These are phyloP conservation scores for Parthenolecanium corni DNA, from an alignment of 2,888 invertebrate genomes.

Conservation along the genomic window DNA sequence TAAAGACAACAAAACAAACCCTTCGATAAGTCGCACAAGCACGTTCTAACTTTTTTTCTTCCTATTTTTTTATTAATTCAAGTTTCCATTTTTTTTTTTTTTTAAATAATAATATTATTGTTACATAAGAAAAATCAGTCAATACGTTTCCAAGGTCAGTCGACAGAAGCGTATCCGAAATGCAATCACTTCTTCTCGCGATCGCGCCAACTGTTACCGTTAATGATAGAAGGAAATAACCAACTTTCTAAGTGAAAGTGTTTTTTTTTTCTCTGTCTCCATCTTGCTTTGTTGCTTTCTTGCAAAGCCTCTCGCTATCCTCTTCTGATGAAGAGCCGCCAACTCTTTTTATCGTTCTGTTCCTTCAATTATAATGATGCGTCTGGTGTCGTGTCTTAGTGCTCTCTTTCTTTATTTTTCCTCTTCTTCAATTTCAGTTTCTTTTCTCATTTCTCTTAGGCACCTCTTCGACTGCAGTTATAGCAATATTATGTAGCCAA, in stretches of 20 bases:
- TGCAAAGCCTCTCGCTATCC: too few species aligned
- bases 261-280: neutral
- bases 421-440: neutral
- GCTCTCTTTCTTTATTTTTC: neutral
- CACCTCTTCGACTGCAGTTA: neutral
- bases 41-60: too few species aligned
- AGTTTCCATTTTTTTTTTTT: neutral
- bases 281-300: too few species aligned
- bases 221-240: conserved; percentile 26
- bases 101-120: neutral
- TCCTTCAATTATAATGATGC: conserved; percentile 13
- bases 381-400: neutral
- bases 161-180: conserved; percentile 13
- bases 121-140: conserved; percentile 14
- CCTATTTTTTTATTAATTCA: too few species aligned
- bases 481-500: too few species aligned
- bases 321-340: neutral
- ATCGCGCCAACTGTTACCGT: conserved; percentile 27
- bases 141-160: conserved; percentile 20
- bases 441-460: neutral
- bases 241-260: conserved; percentile 27
- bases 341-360: neutral
- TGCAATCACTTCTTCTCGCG: conserved; percentile 24
- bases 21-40: too few species aligned
- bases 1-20: too few species aligned